These are phyloP conservation scores for Empidonax traillii DNA, from an alignment of 2,113 vertebrate genomes.

Conservation along the genomic window DNA sequence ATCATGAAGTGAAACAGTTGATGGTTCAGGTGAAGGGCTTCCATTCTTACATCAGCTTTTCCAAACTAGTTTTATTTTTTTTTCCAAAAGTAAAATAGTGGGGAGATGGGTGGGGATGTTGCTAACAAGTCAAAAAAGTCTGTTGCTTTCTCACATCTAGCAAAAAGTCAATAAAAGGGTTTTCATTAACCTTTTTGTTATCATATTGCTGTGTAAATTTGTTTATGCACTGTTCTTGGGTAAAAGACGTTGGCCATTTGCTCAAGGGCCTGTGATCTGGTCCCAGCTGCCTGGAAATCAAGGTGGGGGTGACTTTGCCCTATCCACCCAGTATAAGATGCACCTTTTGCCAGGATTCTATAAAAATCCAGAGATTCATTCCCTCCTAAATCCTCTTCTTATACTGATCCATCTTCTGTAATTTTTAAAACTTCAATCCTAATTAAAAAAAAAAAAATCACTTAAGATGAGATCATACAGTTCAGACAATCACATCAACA, in stretches of 20 bases:
- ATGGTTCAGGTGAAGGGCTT: neutral
- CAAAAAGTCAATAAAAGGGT: neutral
- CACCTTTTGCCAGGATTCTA: neutral
- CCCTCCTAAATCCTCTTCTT: neutral
- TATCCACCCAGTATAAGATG: neutral
- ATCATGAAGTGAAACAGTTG: neutral
- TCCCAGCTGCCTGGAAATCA: neutral
- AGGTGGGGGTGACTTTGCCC: rapidly evolving
- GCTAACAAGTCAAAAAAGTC: neutral
- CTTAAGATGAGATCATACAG: neutral
- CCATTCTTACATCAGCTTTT: neutral
- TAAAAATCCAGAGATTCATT: neutral
- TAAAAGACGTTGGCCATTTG: neutral
- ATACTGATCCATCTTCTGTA: neutral
- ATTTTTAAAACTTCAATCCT: neutral
- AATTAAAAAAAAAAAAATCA: too few species aligned
- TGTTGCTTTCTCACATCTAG: rapidly evolving
- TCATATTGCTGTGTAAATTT: neutral
- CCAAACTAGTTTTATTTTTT: neutral
- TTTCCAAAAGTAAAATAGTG: neutral
- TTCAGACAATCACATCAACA: neutral
- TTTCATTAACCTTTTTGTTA: neutral
- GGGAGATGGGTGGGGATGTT: neutral
- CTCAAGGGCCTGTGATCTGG: neutral
- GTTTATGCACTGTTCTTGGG: neutral